phyloP scores from a whole-genome alignment of 2,797 vertebrate genomes.

The Gallinago solitaria region DNA sequence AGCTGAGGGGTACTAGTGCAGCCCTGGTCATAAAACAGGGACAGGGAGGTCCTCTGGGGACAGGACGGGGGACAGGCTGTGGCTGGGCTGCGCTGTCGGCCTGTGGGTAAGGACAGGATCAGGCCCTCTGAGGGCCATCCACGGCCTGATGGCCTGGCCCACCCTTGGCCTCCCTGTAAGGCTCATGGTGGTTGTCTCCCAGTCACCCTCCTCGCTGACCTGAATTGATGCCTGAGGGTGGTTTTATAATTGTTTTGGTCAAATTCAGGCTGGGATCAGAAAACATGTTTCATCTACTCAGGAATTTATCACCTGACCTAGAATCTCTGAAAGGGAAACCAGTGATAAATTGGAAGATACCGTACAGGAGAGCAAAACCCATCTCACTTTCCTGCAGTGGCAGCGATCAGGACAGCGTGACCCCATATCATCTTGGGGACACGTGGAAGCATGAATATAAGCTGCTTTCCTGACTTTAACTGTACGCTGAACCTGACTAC shows the following conservation, averaged over 20 bases:
- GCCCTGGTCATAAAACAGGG: too few species aligned
- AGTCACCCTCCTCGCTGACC: not conserved
- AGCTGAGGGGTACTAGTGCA: not conserved
- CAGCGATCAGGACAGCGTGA: not conserved
- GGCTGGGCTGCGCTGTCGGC: rapidly evolving
- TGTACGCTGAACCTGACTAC: rapidly evolving
- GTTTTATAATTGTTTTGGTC: not conserved
- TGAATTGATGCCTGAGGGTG: not conserved
- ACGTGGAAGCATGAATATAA: not conserved
- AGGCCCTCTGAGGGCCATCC: not conserved
- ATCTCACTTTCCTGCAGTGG: not conserved
- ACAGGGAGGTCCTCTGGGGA: not conserved
- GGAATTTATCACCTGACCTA: not conserved
- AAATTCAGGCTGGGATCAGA: not conserved
- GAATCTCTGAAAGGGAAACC: not conserved
- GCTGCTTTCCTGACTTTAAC: not conserved
- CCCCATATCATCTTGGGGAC: rapidly evolving
- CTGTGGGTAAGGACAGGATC: not conserved
- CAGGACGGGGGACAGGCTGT: too few species aligned
- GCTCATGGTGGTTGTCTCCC: not conserved
- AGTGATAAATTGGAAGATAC: not conserved
- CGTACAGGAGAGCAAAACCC: not conserved
- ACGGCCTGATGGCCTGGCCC: too few species aligned
- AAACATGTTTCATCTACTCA: not conserved
- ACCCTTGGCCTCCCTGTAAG: not conserved